Evolutionary conservation across 2,888 invertebrate genomes (phyloP), one percentile per base, ranked within the genome.

Genomic region (Sesamia inferens): DNA sequence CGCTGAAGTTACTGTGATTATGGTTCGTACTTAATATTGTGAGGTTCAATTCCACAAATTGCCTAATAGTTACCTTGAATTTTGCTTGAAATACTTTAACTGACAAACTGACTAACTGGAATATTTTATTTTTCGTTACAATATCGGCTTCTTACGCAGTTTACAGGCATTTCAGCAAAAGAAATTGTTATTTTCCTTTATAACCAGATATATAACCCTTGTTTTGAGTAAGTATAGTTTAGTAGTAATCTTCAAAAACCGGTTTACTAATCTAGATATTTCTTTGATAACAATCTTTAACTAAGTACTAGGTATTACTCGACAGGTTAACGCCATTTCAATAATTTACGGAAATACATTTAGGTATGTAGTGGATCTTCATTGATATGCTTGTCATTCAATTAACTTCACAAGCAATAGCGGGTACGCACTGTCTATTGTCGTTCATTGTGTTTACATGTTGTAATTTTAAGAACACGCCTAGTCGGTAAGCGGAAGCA

Each of bases 401-500:
- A 55, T 51, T 66, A 74, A 63, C 55, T 58, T 55, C 31, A 5
- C 48, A 24, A 42, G 39, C 61, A 65, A 31, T 3, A 31, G 31
- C 31, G 3, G 31, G 31, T 31, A 31, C 31, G 31, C 31, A 31
- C 31, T 31, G 31, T 31, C 31, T n/a, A n/a, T n/a, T 3, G 31
- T 31, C 39, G 66, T 75, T 51, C 84, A 67, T 68, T 83, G 63
- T 44, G 39, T 83, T 70, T 83, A 71, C 61, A 58, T 48, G 44
- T 31, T 3, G 31, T 31, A 31, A 79, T 74, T 68, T 39, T 54
- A 54, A 70, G 55, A 57, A 48, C n/a, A 68, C 51, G 66, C 22
- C 31, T 66, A 31, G 5, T 48, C 11, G 13, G 24, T 71, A 75
- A 71, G 64, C 81, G 81, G 81, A 83, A 81, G 57, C 44, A 64